Base-by-base conservation (phyloP, 1,140 invertebrate genomes). In the Cepaea nemoralis region DNA sequence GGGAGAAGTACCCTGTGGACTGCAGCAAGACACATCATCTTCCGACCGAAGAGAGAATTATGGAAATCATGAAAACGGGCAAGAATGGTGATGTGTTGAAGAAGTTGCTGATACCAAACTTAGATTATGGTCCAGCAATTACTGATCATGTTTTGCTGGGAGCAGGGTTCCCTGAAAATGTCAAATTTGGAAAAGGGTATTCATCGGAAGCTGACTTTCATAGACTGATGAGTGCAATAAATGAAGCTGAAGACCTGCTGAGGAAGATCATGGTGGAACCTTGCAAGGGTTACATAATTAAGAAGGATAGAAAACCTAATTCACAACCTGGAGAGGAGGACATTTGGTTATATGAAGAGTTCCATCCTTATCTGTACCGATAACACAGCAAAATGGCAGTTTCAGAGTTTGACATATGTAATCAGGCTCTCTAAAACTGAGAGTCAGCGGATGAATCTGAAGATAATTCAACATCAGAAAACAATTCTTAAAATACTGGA, bases 401-500 rank as follows among this genome's bases (percentile, higher is more conserved):
- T 77, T 91, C 93, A 45, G 94, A 95, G 85, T 97, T 95, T 91
- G 93, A 94, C 22, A 94, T 93, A 0, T 99, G 98, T 89, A 95
- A 97, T 92, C 93, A 94, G 86, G 91, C 91, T 95, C 92, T 99
- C 98, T 0, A 95, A 95, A 77, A 92, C 98, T 87, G 98, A 99
- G 92, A 94, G 95, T 75, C 98, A 99, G 91, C 99, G 99, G 91
- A 94, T 98, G 86, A 97, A 99, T 91, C 91, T 98, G 80, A 97
- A 96, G 92, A 95, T 95, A 3, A 90, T 98, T 0, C 96, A 97
- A 88, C 95, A 98, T 91, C 97, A 99, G 92, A 94, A 95, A 83
- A 96, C 98, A 85, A 98, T 97, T 0, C 90, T 98, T 86, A 99
- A 99, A 89, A 99, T 99, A 91, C 92, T 99, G n/a, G 96, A 99